Evolutionary conservation across 2,888 invertebrate genomes (phyloP), one percentile per base, ranked within the genome.

Genomic region (Cynaeus angustus): DNA sequence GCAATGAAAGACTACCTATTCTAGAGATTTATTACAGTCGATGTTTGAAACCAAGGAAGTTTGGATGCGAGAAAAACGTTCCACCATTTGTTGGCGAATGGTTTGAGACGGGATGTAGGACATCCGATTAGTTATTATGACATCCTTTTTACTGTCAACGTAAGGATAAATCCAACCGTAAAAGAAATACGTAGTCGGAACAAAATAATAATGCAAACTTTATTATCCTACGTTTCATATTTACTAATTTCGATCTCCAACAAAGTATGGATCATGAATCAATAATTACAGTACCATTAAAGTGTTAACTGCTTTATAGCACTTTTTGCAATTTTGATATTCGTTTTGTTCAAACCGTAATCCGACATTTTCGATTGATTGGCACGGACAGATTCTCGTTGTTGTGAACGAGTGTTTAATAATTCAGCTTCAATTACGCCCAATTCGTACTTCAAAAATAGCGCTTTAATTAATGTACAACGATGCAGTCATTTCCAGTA

Each of bases 71-170:
- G 37, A 53, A 53, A 53, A 53, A 53, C 37, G 37, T 30, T 28
- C 30, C 7, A 14, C 26, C 33, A 50, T 50, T 50, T 50, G 28
- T 50, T 50, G 30, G 21, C 33, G 33, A 37, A 30, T 16, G 37
- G 13, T 6, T 33, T 7, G 4, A 37, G 16, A 12, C 37, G 53
- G 26, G 16, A 53, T 33, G 53, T 13, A 26, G 53, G 53, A 37
- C 53, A 53, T 33, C 12, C 33, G 53, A 53, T 53, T 53, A 53
- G 53, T 14, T 53, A 53, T 53, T 53, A 53, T 53, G 53, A 53
- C 53, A 14, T 56, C 41, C 56, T 38, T 41, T 56, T 56, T 41
- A 56, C 37, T 41, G 56, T 26, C 41, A n/a, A 10, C 6, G 41
- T 26, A 41, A 56, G 16, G 37, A 53, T 53, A 53, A 52, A 53